Evolutionary conservation across 2,888 invertebrate genomes (phyloP), one percentile per base, ranked within the genome.

Genomic region (Lasioglossum villosulum): DNA sequence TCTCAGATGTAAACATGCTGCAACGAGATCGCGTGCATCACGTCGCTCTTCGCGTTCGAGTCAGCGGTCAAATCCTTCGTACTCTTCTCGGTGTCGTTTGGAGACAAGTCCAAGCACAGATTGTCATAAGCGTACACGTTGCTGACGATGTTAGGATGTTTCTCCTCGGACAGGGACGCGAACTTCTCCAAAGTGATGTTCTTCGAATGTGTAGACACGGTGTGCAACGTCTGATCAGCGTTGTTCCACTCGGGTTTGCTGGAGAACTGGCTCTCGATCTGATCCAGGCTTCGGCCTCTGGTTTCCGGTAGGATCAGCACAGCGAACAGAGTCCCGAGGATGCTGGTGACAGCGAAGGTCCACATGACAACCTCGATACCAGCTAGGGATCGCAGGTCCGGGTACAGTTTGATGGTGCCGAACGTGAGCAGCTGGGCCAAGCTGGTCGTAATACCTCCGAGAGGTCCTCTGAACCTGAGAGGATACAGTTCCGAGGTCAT

Each of bases 401-500:
- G 97, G 91, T 97, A 97, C 0, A 97, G 96, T 93, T 97, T 97
- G 45, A 97, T 97, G 75, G 97, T 97, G 63, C 96, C 96, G 94
- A 97, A 97, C 56, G 97, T 97, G 23, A 97, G 95, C 4, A 97
- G 94, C 90, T 97, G 97, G 0, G 97, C 97, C 76, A 97, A 96
- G 80, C 97, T 97, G 0, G 97, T 96, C 0, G 97, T 97, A 0
- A 97, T 95, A 0, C 97, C 97, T 0, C 97, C 96, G 96, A 97
- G 96, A 0, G 97, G 96, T 0, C 97, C 97, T 88, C 97, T 95
- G 3, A 97, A 97, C 82, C 96, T 96, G 86, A 97, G 95, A 3
- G 97, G 97, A 90, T 97, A 97, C 70, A 97, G 93, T 92, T 97
- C 97, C 1, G 97, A 97, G 0, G 97, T 97, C 96, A 97, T 96